Conservation (phyloP, 2,888 invertebrate species). For the Nephrotoma appendiculata region DNA sequence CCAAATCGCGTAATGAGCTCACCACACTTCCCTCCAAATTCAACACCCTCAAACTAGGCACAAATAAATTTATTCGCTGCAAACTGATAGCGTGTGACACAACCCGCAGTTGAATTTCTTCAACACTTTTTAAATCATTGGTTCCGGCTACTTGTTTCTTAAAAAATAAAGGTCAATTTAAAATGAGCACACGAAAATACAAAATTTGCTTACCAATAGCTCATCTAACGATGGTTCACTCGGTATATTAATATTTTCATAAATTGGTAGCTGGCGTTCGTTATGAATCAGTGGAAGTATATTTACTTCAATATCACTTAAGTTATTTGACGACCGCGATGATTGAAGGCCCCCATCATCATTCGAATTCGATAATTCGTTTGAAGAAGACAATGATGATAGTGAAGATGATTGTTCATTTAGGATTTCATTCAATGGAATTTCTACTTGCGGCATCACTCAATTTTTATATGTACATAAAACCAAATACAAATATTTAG, state of each 20-base stretch:
- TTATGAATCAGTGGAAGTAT: slow-evolving; percentile 9
- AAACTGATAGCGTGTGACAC: slow-evolving; percentile 49
- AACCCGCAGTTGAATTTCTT: slow-evolving; percentile 45
- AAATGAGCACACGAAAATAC: background rate
- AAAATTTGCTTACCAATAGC: slow-evolving; percentile 34
- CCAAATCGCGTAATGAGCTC: slow-evolving; percentile 50
- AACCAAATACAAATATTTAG: background rate
- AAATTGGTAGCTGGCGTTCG: slow-evolving; percentile 30
- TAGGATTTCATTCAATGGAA: background rate
- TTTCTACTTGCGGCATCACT: background rate
- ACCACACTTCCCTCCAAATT: slow-evolving; percentile 53
- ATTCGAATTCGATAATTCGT: background rate
- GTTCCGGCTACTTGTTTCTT: slow-evolving; percentile 33
- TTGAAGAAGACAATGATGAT: background rate
- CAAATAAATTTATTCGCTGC: slow-evolving; percentile 44
- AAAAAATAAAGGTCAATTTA: background rate
- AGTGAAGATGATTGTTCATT: background rate
- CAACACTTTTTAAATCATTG: slow-evolving; percentile 34
- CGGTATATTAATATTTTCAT: slow-evolving; percentile 41
- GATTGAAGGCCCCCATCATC: background rate
- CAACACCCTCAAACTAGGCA: slow-evolving; percentile 44
- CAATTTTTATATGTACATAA: background rate
- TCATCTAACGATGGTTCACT: slow-evolving; percentile 43
- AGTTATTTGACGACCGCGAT: background rate
- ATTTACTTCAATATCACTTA: background rate